Percentiles rank a stretch among this genome's conserved stretches.
These are phyloP conservation scores for Myrmecobius fasciatus DNA, from an alignment of 2,113 vertebrate species.

Conservation along the genomic window DNA sequence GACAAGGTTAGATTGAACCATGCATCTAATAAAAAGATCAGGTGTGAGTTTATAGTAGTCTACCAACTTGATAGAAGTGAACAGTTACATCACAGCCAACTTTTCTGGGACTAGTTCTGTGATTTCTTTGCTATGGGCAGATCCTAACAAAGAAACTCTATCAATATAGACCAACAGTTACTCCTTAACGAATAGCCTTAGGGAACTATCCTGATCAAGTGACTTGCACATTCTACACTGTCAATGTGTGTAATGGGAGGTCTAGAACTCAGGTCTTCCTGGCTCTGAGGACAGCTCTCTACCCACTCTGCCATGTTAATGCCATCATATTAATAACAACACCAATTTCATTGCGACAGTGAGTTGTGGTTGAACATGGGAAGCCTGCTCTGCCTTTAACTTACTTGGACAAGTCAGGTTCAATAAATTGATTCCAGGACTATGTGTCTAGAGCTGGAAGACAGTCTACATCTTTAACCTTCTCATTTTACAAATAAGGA, in stretches of 20 bases:
- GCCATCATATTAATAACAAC: neutral
- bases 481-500: neutral
- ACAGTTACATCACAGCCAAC: neutral
- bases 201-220: neutral
- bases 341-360: neutral
- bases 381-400: neutral
- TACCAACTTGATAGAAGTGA: neutral
- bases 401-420: neutral
- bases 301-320: neutral
- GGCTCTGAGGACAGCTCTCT: neutral
- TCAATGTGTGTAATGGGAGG: neutral
- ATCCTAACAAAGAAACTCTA: neutral
- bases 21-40: neutral
- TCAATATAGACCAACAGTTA: neutral
- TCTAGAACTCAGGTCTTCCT: neutral
- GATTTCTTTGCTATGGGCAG: neutral
- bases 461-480: neutral
- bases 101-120: neutral
- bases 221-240: neutral
- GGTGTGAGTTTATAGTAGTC: neutral
- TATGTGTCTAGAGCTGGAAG: neutral
- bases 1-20: neutral
- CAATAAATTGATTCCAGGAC: neutral
- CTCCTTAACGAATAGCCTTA: neutral
- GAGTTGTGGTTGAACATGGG: neutral